Conservation (phyloP, 2,888 invertebrate species). For the Ichneumoninae sp. region DNA sequence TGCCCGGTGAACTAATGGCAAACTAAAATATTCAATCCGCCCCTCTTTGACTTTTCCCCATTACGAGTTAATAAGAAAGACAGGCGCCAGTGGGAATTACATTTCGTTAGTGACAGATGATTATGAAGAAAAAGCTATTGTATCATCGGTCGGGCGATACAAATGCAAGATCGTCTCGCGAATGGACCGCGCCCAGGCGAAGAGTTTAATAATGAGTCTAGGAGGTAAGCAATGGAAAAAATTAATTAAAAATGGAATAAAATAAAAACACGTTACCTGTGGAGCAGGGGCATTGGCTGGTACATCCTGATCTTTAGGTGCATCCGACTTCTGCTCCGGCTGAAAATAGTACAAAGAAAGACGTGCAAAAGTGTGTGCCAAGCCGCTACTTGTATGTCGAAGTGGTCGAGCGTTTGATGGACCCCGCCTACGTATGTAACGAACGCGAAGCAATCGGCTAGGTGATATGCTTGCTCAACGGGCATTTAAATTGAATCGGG, state of each 20-base stretch:
- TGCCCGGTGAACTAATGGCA: slow-evolving; percentile 2
- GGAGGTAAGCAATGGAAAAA: slow-evolving; percentile 9
- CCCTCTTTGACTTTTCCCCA: background rate
- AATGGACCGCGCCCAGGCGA: slow-evolving; percentile 24
- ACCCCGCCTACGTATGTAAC: slow-evolving; percentile 29
- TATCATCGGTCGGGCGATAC: slow-evolving; percentile 3
- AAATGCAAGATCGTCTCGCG: background rate
- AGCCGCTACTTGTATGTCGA: slow-evolving; percentile 75
- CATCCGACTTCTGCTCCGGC: slow-evolving; percentile 83
- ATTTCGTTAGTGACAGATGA: background rate
- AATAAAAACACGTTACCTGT: slow-evolving; percentile 80
- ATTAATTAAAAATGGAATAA: slow-evolving; percentile 48
- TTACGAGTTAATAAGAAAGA: slow-evolving; percentile 5
- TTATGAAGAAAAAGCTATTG: background rate
- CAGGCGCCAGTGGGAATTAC: background rate
- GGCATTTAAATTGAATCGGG: background rate
- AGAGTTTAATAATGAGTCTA: slow-evolving; percentile 12
- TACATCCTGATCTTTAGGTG: slow-evolving; percentile 81
- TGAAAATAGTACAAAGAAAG: slow-evolving; percentile 82
- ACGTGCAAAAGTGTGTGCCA: slow-evolving; percentile 81
- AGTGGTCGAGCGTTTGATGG: slow-evolving; percentile 38
- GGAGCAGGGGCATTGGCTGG: slow-evolving; percentile 79
- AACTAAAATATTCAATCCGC: slow-evolving; percentile 7
- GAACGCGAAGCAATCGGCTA: slow-evolving; percentile 6
- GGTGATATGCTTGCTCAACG: background rate